Base-by-base conservation (phyloP, 2,113 vertebrate genomes). In the Equus przewalskii region DNA sequence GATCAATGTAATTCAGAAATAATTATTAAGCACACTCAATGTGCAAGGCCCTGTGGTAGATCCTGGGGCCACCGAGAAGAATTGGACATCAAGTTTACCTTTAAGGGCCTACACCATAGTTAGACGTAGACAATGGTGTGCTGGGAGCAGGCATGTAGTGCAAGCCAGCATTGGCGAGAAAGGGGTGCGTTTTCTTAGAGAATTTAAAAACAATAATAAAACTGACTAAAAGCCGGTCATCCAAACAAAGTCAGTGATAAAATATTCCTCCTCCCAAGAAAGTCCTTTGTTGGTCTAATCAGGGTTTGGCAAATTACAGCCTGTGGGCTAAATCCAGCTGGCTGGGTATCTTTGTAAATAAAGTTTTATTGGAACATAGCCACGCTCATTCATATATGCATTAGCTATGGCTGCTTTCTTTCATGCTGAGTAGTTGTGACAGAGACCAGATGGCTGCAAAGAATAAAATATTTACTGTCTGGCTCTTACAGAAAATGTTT, bases 321-420 rank as follows among this genome's bases (percentile, higher is more conserved):
- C 67, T 36, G 3, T 26, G 13, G 56, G 54, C 79, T 62, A 91
- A 89, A 64, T 86, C 81, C 14, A 82, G 54, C 41, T 72, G 49
- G 26, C 56, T n/a, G 67, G 13, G 76, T 85, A 16, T 73, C 90
- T 91, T 96, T 97, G 44, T 88, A 93, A 94, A 93, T 97, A 92
- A 97, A 97, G 83, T 91, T 94, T 96, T 94, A 92, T 95, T 95
- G 41, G 93, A 89, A 72, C 36, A 41, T 33, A 90, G 26, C 11
- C 85, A 58, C 4, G 22, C 36, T 89, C 69, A 90, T 44, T 96
- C 78, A 83, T 67, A 60, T 69, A 84, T 3, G 4, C 11, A 24
- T 44, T n/a, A 65, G 92, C 80, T 19, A 30, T 30, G 76, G 28
- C 21, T 44, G 6, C 65, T 78, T 85, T 82, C 80, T 85, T 89